Percentiles rank a stretch among this genome's conserved stretches.
Evolutionary conservation across 2,113 vertebrate genomes (phyloP).

Genomic region (Anarrhichthys ocellatus): DNA sequence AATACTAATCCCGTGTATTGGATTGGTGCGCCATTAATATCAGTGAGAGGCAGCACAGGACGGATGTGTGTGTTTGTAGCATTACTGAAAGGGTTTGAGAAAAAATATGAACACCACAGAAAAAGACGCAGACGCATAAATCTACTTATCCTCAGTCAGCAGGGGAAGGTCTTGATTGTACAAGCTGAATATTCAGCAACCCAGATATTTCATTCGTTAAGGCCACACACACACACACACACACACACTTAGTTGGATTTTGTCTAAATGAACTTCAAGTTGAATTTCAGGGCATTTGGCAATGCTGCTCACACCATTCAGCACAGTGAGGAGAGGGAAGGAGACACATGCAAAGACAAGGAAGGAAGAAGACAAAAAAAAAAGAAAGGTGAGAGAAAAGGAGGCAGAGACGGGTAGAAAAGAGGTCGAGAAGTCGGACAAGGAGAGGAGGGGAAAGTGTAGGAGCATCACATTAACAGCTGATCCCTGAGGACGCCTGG

Average conservation of each 20-base stretch:
- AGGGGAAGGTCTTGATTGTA: slow-evolving; percentile 9
- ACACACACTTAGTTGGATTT: slow-evolving; percentile 31
- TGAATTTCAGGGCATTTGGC: slow-evolving; percentile 20
- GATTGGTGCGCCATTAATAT: neutral
- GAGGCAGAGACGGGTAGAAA: neutral
- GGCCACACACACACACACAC: neutral
- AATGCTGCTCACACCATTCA: neutral
- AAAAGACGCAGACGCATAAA: slow-evolving; percentile 10
- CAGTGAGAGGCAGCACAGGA: neutral
- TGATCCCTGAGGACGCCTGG: neutral
- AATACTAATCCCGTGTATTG: slow-evolving; percentile 8
- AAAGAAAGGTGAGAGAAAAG: neutral
- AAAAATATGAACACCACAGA: neutral
- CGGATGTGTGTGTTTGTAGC: neutral
- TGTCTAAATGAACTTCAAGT: slow-evolving; percentile 29
- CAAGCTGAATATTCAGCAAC: slow-evolving; percentile 45
- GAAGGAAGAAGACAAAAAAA: neutral
- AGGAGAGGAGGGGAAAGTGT: neutral
- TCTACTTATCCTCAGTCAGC: slow-evolving; percentile 34
- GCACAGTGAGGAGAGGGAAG: neutral
- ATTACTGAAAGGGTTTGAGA: neutral
- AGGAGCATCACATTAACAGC: neutral
- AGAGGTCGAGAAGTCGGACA: slow-evolving; percentile 1
- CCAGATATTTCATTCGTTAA: slow-evolving; percentile 38
- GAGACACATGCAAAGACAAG: neutral